Evolutionary conservation across 2,888 invertebrate species (phyloP), one percentile per base, ranked within the genome.

Genomic region (Tetrapedia diversipes): DNA sequence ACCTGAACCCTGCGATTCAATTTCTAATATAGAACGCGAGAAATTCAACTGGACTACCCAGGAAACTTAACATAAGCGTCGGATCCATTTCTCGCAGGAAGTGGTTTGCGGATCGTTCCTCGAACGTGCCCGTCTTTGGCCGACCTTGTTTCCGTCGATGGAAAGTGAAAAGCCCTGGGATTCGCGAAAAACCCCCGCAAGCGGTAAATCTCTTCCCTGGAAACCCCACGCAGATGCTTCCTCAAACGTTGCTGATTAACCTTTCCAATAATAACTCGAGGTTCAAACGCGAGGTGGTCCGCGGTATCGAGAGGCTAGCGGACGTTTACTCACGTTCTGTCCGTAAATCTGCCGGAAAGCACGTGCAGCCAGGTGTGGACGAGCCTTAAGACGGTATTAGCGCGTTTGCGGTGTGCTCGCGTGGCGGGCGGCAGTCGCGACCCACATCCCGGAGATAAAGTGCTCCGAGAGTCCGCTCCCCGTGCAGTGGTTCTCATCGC

Each of bases 391-490:
- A 75, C 82, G 74, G 82, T 83, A 70, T 74, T 77, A 61, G 77
- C 76, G n/a, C n/a, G 77, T 59, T 66, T 41, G 77, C 71, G 75
- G 68, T 78, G 83, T 70, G 83, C 74, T 89, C 88, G 90, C 90
- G 88, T 89, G 90, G 89, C 90, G 88, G 88, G 87, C 89, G 87
- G 88, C 89, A 87, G 86, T 89, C 87, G 88, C 91, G 90, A 91
- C 91, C 91, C 90, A 91, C 90, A 90, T 90, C 91, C 86, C 84
- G 87, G 84, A 89, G 88, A 90, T 90, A 89, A 90, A 90, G 89
- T 89, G 86, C 90, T 89, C 83, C 86, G 83, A 83, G 84, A 86
- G 86, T 88, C 87, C 87, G 87, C 86, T 89, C 87, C 89, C 85
- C 83, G 80, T 72, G 37, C 89, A 90, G 90, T 65, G 90, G 88